Evolutionary conservation across 2,888 invertebrate genomes (phyloP).

Genomic region (Ophioninae sp.): DNA sequence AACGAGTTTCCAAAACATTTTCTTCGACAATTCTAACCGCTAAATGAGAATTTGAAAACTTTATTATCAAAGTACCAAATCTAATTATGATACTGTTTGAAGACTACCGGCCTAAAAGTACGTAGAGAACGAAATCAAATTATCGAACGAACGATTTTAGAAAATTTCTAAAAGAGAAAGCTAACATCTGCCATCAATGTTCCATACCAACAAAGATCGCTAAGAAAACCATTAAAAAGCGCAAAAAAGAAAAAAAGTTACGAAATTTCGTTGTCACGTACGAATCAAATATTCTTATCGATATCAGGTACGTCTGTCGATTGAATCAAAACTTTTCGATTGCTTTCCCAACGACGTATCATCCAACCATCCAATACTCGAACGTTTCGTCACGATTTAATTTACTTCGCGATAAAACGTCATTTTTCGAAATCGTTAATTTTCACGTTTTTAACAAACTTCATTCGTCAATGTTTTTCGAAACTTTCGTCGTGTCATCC

Average conservation of each 20-base stretch:
- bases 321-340: background rate
- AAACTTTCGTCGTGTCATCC: constrained; percentile 50
- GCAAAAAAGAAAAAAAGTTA: background rate
- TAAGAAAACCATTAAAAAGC: too few species aligned
- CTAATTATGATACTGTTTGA: background rate
- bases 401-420: constrained; percentile 10
- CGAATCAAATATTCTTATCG: background rate
- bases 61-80: background rate
- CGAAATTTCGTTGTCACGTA: background rate
- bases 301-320: background rate
- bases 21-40: background rate
- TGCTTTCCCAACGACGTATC: constrained; percentile 4
- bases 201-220: too few species aligned
- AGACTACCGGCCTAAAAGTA: background rate
- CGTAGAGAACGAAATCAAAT: background rate
- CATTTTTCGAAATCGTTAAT: constrained; percentile 10
- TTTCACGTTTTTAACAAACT: constrained; percentile 19
- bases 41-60: background rate
- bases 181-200: background rate
- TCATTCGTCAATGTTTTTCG: constrained; percentile 60
- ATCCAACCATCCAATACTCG: background rate
- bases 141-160: background rate
- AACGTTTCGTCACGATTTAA: background rate
- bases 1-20: background rate
- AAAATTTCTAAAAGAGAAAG: background rate